These are phyloP conservation scores for Dromiciops gliroides DNA, from an alignment of 2,113 vertebrate species.

Conservation along the genomic window DNA sequence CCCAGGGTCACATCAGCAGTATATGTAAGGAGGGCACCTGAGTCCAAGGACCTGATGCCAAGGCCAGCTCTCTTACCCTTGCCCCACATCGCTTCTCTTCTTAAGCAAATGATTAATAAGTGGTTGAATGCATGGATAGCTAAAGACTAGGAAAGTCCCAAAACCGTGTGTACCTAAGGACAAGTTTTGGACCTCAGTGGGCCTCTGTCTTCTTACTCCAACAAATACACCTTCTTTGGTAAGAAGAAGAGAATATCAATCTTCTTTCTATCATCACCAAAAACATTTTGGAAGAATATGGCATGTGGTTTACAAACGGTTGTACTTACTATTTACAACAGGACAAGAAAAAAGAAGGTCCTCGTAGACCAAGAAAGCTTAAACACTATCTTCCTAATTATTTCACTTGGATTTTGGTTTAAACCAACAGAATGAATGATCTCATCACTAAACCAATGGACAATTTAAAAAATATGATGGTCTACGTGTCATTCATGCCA, in stretches of 20 bases:
- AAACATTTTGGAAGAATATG: not conserved
- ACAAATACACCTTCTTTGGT: not conserved
- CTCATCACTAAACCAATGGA: not conserved
- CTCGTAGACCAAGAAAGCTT: not conserved
- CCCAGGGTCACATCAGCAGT: not conserved
- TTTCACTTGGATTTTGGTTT: constrained; percentile 6
- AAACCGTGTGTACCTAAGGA: not conserved
- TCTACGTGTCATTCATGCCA: not conserved
- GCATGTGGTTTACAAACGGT: not conserved
- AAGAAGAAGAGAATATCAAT: not conserved
- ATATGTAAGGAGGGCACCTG: not conserved
- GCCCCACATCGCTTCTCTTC: not conserved
- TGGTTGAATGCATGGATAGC: not conserved
- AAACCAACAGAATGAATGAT: not conserved
- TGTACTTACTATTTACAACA: not conserved
- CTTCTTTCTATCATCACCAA: constrained; percentile 16
- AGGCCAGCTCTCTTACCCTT: not conserved
- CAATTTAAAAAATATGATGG: not conserved
- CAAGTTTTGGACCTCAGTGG: not conserved
- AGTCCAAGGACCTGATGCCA: not conserved
- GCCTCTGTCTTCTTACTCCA: not conserved
- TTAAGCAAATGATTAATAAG: not conserved
- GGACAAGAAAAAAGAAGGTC: not conserved
- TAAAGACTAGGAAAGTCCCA: not conserved
- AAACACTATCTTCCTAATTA: constrained; percentile 4